Conservation (phyloP, 2,797 vertebrate genomes). For the Tolypeutes matacus region DNA sequence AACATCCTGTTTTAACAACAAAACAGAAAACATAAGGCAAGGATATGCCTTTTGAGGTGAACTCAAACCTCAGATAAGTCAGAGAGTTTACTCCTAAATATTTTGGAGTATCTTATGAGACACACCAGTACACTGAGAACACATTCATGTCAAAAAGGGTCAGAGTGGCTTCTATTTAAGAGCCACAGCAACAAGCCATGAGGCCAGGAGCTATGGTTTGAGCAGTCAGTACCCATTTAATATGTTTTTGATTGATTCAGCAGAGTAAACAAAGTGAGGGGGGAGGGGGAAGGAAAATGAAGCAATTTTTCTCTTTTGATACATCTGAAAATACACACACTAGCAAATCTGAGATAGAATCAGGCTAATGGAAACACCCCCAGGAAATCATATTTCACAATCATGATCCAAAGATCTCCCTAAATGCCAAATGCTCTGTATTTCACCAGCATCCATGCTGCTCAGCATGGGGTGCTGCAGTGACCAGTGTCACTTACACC, state of each 20-base stretch:
- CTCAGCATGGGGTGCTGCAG: accelerated
- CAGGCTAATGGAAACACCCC: neutral
- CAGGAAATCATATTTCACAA: neutral
- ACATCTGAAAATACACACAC: neutral
- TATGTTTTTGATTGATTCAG: neutral
- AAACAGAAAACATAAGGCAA: neutral
- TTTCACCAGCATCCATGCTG: accelerated
- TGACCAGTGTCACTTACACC: no score
- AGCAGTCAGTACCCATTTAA: no score
- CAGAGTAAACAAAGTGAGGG: neutral
- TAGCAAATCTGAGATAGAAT: no score
- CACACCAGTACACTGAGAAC: accelerated
- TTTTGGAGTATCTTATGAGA: neutral
- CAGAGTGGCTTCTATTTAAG: neutral
- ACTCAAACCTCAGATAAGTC: no score
- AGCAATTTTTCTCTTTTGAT: neutral
- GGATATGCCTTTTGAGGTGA: no score
- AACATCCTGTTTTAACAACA: neutral
- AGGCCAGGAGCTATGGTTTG: neutral
- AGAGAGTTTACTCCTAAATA: neutral
- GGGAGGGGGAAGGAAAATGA: accelerated
- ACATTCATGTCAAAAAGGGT: neutral
- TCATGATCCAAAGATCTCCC: neutral
- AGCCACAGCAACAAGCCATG: neutral
- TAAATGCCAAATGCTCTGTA: no score